These are phyloP conservation scores for Atherinomorus stipes DNA, from an alignment of 2,113 vertebrate species.

Conservation along the genomic window DNA sequence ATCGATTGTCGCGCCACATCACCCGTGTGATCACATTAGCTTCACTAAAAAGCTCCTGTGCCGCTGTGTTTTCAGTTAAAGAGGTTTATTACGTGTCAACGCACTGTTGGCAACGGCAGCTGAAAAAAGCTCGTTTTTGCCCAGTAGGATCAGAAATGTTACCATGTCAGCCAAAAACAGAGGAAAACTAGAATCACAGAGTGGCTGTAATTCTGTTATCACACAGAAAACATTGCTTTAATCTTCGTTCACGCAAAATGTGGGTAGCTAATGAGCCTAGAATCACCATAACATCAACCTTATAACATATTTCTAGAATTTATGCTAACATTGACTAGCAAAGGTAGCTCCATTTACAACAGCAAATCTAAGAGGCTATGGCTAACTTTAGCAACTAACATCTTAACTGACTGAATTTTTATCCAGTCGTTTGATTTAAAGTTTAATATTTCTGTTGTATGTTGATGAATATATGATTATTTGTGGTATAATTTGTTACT, in stretches of 20 bases:
- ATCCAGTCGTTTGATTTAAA: not conserved
- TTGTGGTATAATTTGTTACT: not conserved
- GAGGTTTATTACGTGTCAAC: constrained; percentile 30
- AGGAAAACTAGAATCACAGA: too few species aligned
- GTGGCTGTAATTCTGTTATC: not conserved
- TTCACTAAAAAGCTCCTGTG: constrained; percentile 8
- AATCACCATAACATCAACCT: not conserved
- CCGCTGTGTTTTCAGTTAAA: not conserved
- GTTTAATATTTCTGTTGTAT: too few species aligned
- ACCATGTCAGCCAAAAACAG: not conserved
- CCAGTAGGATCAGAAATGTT: not conserved
- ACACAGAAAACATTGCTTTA: not conserved
- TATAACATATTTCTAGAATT: not conserved
- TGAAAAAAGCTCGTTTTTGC: too few species aligned
- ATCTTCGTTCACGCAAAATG: not conserved
- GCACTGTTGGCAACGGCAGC: too few species aligned
- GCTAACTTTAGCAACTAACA: not conserved
- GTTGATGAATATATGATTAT: not conserved
- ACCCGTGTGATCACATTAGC: constrained; percentile 2
- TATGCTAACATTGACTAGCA: not conserved
- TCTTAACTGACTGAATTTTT: not conserved
- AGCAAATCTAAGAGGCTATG: not conserved
- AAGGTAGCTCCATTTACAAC: not conserved
- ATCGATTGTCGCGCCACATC: constrained; percentile 65
- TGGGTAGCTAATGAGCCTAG: not conserved